These are phyloP conservation scores for Pterocles gutturalis DNA, from an alignment of 2,113 vertebrate genomes.

Conservation along the genomic window DNA sequence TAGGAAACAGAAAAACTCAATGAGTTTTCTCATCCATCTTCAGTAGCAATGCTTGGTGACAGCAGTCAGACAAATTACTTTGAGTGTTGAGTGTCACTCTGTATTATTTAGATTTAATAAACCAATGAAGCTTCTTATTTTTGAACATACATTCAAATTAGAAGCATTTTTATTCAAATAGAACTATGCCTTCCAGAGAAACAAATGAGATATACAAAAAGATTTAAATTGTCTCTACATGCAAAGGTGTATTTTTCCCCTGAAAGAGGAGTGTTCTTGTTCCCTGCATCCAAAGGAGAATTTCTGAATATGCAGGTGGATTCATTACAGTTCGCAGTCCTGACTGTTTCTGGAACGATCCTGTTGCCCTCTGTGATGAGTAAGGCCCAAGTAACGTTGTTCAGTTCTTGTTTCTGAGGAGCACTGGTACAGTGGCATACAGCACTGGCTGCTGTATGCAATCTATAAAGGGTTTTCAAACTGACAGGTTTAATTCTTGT, in stretches of 20 bases:
- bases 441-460: not conserved
- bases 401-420: not conserved
- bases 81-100: conserved; percentile 14
- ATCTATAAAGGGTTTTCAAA: not conserved
- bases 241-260: not conserved
- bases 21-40: conserved; percentile 51
- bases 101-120: conserved; percentile 31
- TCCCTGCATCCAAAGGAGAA: not conserved
- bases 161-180: not conserved
- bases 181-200: not conserved
- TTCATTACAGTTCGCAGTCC: not conserved
- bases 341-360: not conserved
- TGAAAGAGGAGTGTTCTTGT: not conserved
- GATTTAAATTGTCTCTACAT: not conserved
- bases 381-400: not conserved
- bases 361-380: not conserved
- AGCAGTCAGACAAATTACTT: conserved; percentile 48
- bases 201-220: not conserved
- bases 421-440: not conserved
- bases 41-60: conserved; percentile 15
- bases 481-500: not conserved
- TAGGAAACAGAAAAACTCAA: conserved; percentile 27
- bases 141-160: not conserved
- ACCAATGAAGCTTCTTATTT: not conserved
- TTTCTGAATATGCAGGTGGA: not conserved